Conservation (phyloP, 2,888 invertebrate species). For the Stenchaetothrips biformis region DNA sequence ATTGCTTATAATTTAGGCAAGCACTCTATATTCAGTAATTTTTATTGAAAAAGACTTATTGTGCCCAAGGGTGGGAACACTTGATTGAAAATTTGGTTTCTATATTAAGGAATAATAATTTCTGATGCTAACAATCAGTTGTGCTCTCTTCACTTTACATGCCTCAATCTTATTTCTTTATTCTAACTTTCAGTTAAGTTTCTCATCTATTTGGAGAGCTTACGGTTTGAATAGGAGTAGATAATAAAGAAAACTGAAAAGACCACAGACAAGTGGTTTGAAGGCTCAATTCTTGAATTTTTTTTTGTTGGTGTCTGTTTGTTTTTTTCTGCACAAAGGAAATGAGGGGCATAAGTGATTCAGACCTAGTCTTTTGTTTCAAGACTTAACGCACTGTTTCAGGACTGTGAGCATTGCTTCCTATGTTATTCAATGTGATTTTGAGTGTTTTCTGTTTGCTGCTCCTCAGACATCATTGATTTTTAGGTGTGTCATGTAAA, state of each 20-base stretch:
- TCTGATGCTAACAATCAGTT: neutral
- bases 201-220: neutral
- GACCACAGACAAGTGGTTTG: neutral
- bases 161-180: neutral
- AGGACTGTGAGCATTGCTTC: conserved; percentile 10
- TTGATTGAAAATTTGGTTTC: too few relatives aligned
- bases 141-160: neutral
- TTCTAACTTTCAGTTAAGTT: neutral
- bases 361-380: conserved; percentile 23
- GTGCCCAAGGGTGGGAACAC: too few relatives aligned
- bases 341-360: neutral
- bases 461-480: neutral
- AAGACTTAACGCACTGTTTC: conserved; percentile 9
- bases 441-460: conserved; percentile 10
- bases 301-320: neutral
- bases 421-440: conserved; percentile 2
- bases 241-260: neutral
- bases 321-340: neutral
- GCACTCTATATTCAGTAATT: too few relatives aligned
- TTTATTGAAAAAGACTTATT: too few relatives aligned
- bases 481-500: neutral
- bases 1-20: too few relatives aligned
- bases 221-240: neutral
- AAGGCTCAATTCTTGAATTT: neutral
- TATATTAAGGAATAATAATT: too few relatives aligned